Evolutionary conservation across 2,113 vertebrate species (phyloP), one percentile per base, ranked within the genome.

Genomic region (Oryzias melastigma): DNA sequence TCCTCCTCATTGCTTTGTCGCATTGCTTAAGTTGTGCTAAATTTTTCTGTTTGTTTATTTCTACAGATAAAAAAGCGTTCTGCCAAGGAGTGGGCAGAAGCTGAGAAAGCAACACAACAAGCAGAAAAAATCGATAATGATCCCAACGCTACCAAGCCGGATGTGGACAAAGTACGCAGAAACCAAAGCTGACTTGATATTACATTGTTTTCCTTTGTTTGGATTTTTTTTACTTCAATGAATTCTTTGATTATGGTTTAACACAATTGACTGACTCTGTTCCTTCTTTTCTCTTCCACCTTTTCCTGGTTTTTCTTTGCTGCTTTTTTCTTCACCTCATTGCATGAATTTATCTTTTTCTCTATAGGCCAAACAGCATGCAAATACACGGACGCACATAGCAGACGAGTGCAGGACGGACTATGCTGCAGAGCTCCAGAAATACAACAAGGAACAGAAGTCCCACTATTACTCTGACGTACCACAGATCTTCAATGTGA

Each of bases 331-430:
- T 47, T 29, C 52, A 40, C 12, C 19, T 52, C 27, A 13, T 1
- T 35, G 3, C 1, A 45, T 62, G 16, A 44, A 18, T 61, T 48
- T 58, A 5, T 71, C 42, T 43, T 58, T 72, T n/a, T 13, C 49
- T 65, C 48, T 61, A 18, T 63, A 96, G 95, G 94, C 91, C 63
- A 95, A 91, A 80, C 86, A 87, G 58, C 90, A 92, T 2, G 91
- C 92, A n/a, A 89, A 93, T 44, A 43, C 74, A 5, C 91, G 93
- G 13, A 88, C 78, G 3, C 93, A 94, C 62, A 78, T 82, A 13
- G 93, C 93, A 0, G 94, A 96, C 29, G 94, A 94, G 65, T 93
- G 91, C 86, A 93, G 94, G 85, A 95, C 92, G 0, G 94, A 95
- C 20, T 96, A 96, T 0, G 95, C 95, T 0, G 85, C 92, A 5